Evolutionary conservation across 1,140 invertebrate species (phyloP), one percentile per base, ranked within the genome.

Genomic region (Hylaeus anthracinus): DNA sequence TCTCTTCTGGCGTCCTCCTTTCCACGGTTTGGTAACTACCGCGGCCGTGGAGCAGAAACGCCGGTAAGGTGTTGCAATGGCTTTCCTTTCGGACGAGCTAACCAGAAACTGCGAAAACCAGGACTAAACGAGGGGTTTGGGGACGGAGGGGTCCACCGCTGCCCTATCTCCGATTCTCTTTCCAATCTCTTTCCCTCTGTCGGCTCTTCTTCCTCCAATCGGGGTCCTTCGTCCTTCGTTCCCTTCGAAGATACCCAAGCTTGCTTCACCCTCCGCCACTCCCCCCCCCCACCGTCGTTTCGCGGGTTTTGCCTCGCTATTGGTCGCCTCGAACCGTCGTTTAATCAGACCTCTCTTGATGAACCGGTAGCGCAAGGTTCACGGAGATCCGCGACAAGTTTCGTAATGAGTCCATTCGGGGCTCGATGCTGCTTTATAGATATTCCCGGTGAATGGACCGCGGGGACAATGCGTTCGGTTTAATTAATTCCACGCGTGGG

Each of bases 401-500:
- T 79, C 75, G 72, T 79, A 86, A 86, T 72, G 84, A 79, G 64
- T 66, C 60, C 71, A 79, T 81, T 66, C 72, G 63, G 78, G 85
- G 56, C 69, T 45, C 60, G 56, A 63, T 72, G 53, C 74, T 78
- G 81, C 81, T 79, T 86, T 80, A 86, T 76, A 79, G 73, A 82
- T 78, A 75, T 85, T 43, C 45, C 8, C 39, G 72, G 26, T 39
- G 64, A 67, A 76, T 58, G 51, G 60, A 56, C 75, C 70, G 37
- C 56, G 51, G 84, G 60, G 85, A 83, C 75, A 75, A 67, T 72
- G 67, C 41, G 84, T 79, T 86, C 72, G 53, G 75, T 79, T 86
- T 86, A 86, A 86, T 86, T 85, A 86, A 85, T 79, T 83, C 74
- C 51, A 72, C 45, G 76, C 45, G 67, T 45, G 37, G 43, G 48